phyloP scores from a whole-genome alignment of 2,113 vertebrate genomes.

The Xiphophorus couchianus region DNA sequence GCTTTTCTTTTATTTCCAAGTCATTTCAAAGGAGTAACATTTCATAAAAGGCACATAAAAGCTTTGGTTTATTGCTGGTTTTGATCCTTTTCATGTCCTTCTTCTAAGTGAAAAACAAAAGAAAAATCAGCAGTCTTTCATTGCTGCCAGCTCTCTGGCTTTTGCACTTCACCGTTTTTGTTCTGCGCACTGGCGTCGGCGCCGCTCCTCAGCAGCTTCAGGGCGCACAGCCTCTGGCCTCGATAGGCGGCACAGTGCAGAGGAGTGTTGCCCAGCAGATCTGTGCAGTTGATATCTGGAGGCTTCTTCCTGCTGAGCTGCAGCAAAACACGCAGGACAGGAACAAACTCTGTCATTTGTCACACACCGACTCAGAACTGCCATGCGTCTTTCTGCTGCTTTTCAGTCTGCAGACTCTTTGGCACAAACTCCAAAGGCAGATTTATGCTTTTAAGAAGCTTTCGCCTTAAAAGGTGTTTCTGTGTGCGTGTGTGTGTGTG shows the following conservation, averaged over 20 bases:
- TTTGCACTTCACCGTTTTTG: conserved; percentile 83
- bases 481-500: no score
- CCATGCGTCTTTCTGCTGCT: conserved; percentile 1
- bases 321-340: conserved; percentile 28
- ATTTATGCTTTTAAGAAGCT: neutral
- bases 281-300: conserved; percentile 89
- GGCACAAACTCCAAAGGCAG: neutral
- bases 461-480: neutral
- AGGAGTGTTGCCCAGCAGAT: conserved; percentile 94
- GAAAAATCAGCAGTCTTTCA: conserved; percentile 3
- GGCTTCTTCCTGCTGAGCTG: conserved; percentile 90
- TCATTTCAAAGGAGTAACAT: neutral
- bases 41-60: neutral
- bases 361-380: conserved; percentile 12
- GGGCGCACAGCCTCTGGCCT: conserved; percentile 90
- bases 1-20: neutral
- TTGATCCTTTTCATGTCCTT: neutral
- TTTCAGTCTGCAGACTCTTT: neutral
- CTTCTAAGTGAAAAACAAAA: neutral
- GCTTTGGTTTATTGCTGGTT: neutral
- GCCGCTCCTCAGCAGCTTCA: conserved; percentile 89
- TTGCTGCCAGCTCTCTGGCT: neutral
- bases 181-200: conserved; percentile 87
- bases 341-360: conserved; percentile 29
- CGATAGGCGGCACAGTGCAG: conserved; percentile 94